Evolutionary conservation across 2,888 invertebrate species (phyloP).

Genomic region (Stomorhina lunata): DNA sequence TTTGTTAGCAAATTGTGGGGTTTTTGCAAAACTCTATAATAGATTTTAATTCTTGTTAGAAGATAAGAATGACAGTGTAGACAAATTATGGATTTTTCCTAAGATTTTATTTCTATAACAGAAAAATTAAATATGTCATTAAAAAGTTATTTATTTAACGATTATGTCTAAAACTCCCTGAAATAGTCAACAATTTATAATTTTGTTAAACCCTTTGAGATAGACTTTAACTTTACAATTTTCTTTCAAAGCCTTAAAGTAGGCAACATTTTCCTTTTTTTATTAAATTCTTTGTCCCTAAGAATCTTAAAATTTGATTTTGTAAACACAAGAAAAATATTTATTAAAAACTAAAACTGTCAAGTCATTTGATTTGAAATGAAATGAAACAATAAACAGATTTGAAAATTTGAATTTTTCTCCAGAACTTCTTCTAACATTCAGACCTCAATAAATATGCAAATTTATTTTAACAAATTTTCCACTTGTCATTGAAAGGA

Average conservation of each 20-base stretch:
- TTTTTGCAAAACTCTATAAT: no score
- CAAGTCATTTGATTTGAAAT: conserved; percentile 53
- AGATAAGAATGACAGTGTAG: no score
- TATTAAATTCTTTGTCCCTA: no score
- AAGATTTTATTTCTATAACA: no score
- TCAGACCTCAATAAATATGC: conserved; percentile 46
- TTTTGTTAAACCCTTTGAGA: background rate
- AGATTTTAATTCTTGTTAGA: no score
- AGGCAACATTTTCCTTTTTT: background rate
- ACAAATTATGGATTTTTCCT: no score
- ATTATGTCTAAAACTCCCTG: no score
- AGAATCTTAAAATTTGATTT: no score
- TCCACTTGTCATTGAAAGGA: conserved; percentile 43
- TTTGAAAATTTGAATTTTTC: no score
- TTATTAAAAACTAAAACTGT: conserved; percentile 39
- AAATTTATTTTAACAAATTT: conserved; percentile 56
- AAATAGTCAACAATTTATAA: background rate
- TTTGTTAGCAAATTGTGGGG: background rate
- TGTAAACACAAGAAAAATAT: background rate
- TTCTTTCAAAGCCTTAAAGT: background rate
- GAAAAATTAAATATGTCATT: no score
- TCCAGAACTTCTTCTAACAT: conserved; percentile 4
- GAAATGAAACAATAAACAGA: background rate
- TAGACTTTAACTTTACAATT: background rate
- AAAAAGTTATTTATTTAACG: no score